Evolutionary conservation across 2,113 vertebrate genomes (phyloP).

Genomic region (Chelonoidis abingdonii): DNA sequence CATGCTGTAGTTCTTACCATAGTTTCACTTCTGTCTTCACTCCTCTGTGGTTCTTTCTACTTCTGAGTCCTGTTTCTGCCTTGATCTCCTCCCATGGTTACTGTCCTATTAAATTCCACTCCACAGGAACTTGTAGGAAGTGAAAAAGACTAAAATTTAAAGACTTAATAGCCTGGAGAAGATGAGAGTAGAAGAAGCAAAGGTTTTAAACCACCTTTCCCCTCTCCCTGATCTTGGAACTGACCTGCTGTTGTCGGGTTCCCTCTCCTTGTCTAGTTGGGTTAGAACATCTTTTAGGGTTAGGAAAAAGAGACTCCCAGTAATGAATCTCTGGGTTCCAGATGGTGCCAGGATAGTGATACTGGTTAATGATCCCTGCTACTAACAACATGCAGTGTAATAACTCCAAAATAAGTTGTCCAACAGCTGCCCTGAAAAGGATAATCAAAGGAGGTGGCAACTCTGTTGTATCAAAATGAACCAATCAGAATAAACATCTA

Average conservation of each 20-base stretch:
- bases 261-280: background rate
- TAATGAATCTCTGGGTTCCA: constrained; percentile 50
- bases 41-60: background rate
- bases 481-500: background rate
- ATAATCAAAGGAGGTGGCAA: background rate
- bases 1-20: background rate
- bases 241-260: constrained; percentile 1
- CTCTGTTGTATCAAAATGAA: background rate
- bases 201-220: background rate
- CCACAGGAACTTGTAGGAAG: background rate
- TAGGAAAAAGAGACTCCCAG: constrained; percentile 10
- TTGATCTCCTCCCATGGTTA: background rate
- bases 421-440: background rate
- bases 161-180: background rate
- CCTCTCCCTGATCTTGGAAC: background rate
- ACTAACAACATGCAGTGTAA: background rate
- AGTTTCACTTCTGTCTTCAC: background rate
- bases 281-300: constrained; percentile 28
- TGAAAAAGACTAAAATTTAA: background rate
- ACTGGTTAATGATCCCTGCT: background rate
- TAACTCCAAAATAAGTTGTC: background rate
- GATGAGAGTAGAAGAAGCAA: background rate
- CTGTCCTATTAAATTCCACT: background rate
- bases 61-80: background rate
- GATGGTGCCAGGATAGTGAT: background rate